phyloP scores from a whole-genome alignment of 1,140 invertebrate species.

The Spodoptera frugiperda region DNA sequence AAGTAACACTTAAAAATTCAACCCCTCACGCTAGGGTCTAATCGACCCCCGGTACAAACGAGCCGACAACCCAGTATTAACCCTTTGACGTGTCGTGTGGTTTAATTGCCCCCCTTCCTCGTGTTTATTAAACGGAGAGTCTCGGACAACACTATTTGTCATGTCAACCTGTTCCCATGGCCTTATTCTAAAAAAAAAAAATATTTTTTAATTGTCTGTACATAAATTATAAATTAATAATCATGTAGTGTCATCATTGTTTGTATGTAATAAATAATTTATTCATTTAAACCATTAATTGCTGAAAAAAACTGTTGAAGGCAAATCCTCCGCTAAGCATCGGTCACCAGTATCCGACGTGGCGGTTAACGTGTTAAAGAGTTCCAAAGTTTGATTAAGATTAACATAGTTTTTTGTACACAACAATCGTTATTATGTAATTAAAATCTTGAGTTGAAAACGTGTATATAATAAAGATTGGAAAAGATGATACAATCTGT shows the following conservation, averaged over 20 bases:
- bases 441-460: too few relatives aligned
- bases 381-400: not conserved
- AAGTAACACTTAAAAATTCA: constrained; percentile 50
- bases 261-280: too few relatives aligned
- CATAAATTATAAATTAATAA: not conserved
- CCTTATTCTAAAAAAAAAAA: constrained; percentile 58
- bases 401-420: too few relatives aligned
- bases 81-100: constrained; percentile 81
- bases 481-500: too few relatives aligned
- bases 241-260: too few relatives aligned
- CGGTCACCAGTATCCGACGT: too few relatives aligned
- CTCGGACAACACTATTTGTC: constrained; percentile 69
- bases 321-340: too few relatives aligned
- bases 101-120: constrained; percentile 72
- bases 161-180: constrained; percentile 66
- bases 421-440: too few relatives aligned
- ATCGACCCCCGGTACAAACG: constrained; percentile 53
- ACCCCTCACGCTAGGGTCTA: constrained; percentile 36
- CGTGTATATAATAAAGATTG: too few relatives aligned
- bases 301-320: too few relatives aligned
- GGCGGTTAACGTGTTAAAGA: too few relatives aligned
- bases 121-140: constrained; percentile 77
- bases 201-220: not conserved
- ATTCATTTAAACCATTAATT: too few relatives aligned
- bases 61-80: constrained; percentile 69